phyloP scores from a whole-genome alignment of 2,797 vertebrate species.

The Arrhamphus sclerolepis region DNA sequence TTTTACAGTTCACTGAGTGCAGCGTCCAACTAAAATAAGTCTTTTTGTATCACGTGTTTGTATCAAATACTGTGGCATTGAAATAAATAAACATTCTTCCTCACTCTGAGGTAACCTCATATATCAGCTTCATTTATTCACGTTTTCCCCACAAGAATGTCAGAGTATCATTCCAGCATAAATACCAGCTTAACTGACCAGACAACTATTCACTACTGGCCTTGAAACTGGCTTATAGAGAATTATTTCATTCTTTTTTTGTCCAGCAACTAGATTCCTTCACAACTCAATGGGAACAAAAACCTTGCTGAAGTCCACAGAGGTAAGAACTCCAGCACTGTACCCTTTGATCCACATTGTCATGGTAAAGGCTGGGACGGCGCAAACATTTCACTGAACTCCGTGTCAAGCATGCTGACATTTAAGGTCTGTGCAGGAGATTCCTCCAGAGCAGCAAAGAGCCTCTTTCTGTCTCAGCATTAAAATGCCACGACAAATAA shows the following conservation, averaged over 20 bases:
- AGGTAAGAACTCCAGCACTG: conserved; percentile 25
- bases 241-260: conserved; percentile 28
- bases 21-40: conserved; percentile 40
- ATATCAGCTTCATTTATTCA: conserved; percentile 28
- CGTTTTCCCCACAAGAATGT: conserved; percentile 27
- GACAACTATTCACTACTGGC: conserved; percentile 38
- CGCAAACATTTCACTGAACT: conserved; percentile 17
- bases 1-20: conserved; percentile 44
- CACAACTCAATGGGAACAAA: conserved; percentile 49
- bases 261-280: conserved; percentile 42
- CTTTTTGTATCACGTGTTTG: conserved; percentile 48
- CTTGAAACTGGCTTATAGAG: conserved; percentile 11
- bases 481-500: neutral
- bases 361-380: conserved; percentile 47
- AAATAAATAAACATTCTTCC: conserved; percentile 41
- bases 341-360: conserved; percentile 47
- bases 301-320: conserved; percentile 16
- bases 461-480: neutral
- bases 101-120: conserved; percentile 24
- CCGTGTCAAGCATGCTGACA: conserved; percentile 37
- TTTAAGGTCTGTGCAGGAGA: conserved; percentile 39
- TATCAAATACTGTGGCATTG: conserved; percentile 48
- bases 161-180: conserved; percentile 33
- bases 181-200: conserved; percentile 40
- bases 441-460: conserved; percentile 7